phyloP scores from a whole-genome alignment of 2,797 vertebrate genomes.

The Coilia nasus region DNA sequence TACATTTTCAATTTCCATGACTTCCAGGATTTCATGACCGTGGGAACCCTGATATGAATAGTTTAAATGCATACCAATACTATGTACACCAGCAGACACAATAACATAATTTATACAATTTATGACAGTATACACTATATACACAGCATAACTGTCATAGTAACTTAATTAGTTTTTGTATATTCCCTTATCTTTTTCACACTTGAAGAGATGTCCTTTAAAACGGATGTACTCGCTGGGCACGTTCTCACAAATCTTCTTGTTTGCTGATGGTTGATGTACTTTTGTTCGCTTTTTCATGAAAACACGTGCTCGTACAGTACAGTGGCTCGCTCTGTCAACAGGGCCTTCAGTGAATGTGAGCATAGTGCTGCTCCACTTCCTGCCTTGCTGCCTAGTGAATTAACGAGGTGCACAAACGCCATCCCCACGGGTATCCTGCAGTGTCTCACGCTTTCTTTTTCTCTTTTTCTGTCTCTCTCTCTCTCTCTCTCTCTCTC shows the following conservation, averaged over 20 bases:
- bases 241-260: not conserved
- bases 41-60: no score
- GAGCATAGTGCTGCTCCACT: not conserved
- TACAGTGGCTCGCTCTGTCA: not conserved
- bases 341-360: not conserved
- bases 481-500: not conserved
- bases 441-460: not conserved
- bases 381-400: slow-evolving; percentile 17
- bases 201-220: not conserved
- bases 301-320: not conserved
- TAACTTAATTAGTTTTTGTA: not conserved
- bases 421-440: not conserved
- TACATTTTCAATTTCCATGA: no score
- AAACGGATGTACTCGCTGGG: not conserved
- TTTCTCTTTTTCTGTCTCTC: not conserved
- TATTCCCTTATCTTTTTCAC: not conserved
- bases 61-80: no score
- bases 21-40: no score
- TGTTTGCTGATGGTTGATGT: not conserved
- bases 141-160: no score
- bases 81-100: no score
- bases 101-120: no score
- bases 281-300: not conserved
- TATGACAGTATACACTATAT: no score
- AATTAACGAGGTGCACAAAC: slow-evolving; percentile 41